A percentile compares a stretch with the other conserved stretches of the same genome.
Conservation (phyloP, 23 tunicate genomes). For the Diplosoma virens region DNA sequence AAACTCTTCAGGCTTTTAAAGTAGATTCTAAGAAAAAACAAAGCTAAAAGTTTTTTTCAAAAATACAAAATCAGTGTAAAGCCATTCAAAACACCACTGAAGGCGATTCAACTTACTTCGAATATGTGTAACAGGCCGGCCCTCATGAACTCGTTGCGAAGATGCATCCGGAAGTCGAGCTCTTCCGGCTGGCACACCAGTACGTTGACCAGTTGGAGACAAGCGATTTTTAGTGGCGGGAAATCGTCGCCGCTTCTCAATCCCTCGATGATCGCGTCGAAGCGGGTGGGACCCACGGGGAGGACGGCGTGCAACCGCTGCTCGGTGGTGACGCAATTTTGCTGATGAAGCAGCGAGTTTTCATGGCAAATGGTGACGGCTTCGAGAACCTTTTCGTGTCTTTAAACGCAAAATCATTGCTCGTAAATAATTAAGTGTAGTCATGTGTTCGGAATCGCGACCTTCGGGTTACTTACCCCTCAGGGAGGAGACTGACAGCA, state of each 20-base stretch:
- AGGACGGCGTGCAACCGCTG: conserved; percentile 49
- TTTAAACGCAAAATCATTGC: background rate
- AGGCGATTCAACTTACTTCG: conserved; percentile 47
- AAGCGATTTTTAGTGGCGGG: conserved; percentile 74
- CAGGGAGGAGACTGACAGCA: conserved; percentile 77
- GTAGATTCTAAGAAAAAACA: no score
- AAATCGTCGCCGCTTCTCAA: conserved; percentile 47
- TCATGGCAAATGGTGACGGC: conserved; percentile 82
- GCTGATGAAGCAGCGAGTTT: conserved; percentile 40
- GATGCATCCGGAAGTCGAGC: conserved; percentile 79
- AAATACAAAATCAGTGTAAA: no score
- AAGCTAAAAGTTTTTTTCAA: no score
- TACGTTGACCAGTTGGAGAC: conserved; percentile 82
- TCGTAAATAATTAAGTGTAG: background rate
- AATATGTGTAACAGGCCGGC: conserved; percentile 73
- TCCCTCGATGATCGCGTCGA: conserved; percentile 80
- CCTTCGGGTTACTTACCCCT: conserved; percentile 85
- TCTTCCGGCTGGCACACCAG: conserved; percentile 84
- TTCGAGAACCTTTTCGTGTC: conserved; percentile 88
- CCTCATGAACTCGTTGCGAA: conserved; percentile 79
- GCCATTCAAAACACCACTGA: no score
- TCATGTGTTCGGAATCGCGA: background rate
- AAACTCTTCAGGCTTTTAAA: no score
- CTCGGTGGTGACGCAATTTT: conserved; percentile 15
- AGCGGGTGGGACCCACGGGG: conserved; percentile 71